Evolutionary conservation across 1,140 invertebrate species (phyloP).

Genomic region (Macrosteles quadrilineatus): DNA sequence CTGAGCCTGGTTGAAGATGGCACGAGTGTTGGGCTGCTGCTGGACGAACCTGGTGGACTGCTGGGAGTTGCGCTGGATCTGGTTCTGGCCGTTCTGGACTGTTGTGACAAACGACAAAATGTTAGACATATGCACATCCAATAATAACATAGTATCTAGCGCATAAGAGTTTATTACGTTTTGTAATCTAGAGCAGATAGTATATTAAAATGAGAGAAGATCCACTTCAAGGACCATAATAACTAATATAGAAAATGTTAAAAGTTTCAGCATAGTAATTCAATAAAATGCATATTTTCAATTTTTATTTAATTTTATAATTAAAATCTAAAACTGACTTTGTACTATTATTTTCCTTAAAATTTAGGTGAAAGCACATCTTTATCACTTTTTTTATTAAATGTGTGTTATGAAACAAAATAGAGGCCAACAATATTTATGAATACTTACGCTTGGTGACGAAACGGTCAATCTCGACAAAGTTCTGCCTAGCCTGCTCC

Average conservation of each 20-base stretch:
- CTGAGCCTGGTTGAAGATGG: slow-evolving; percentile 60
- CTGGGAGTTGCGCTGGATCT: slow-evolving; percentile 18
- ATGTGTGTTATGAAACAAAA: too few relatives aligned
- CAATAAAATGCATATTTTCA: too few relatives aligned
- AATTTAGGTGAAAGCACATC: too few relatives aligned
- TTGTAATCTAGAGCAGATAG: background rate
- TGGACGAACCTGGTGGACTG: slow-evolving; percentile 15
- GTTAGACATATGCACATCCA: too few relatives aligned
- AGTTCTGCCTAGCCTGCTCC: slow-evolving; percentile 38
- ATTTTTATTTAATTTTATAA: too few relatives aligned
- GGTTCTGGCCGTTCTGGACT: slow-evolving; percentile 26
- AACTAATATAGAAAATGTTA: background rate
- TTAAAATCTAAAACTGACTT: too few relatives aligned
- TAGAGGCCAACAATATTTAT: too few relatives aligned
- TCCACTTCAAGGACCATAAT: too few relatives aligned
- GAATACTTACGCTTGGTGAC: slow-evolving; percentile 38
- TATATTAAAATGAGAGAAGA: background rate
- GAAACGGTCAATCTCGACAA: slow-evolving; percentile 49
- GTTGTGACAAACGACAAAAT: background rate
- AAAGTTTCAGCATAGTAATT: background rate
- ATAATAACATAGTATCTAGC: background rate
- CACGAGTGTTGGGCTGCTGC: slow-evolving; percentile 42
- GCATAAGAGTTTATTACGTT: background rate
- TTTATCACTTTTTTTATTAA: too few relatives aligned
- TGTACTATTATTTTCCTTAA: too few relatives aligned